phyloP scores from a whole-genome alignment of 2,888 invertebrate genomes.

The Piscicola geometra region DNA sequence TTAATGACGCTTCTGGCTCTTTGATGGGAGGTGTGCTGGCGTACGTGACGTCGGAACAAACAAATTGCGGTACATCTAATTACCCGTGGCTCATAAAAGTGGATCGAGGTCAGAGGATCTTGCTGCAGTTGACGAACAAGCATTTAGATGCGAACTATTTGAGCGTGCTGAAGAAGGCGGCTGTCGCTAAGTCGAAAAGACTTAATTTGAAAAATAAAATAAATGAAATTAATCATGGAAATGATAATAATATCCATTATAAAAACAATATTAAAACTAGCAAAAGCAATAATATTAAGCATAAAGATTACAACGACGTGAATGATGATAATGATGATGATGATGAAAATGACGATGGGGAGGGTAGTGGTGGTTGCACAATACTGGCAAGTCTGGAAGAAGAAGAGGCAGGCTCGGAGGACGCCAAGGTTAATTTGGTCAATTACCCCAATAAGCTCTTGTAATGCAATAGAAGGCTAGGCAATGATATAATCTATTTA shows the following conservation, averaged over 20 bases:
- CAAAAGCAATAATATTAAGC: background rate
- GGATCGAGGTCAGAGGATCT: background rate
- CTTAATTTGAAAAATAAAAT: background rate
- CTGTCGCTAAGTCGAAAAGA: background rate
- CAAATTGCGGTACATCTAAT: slow-evolving; percentile 14
- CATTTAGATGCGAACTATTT: background rate
- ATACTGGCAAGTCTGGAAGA: background rate
- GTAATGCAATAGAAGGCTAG: too few species aligned
- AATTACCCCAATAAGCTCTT: too few species aligned
- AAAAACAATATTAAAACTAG: background rate
- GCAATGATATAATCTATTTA: too few species aligned
- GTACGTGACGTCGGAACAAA: slow-evolving; percentile 8
- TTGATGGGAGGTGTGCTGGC: slow-evolving; percentile 17
- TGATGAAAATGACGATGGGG: background rate
- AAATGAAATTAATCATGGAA: background rate
- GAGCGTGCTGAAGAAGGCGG: background rate
- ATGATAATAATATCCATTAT: background rate
- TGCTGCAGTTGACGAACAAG: background rate
- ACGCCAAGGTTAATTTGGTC: background rate
- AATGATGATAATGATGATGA: background rate
- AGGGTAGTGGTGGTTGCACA: background rate
- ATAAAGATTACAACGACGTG: background rate
- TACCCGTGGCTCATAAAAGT: slow-evolving; percentile 22
- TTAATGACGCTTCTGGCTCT: background rate
- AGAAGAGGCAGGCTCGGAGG: background rate